phyloP scores from a whole-genome alignment of 2,888 invertebrate genomes.

The Harpalus rufipes region DNA sequence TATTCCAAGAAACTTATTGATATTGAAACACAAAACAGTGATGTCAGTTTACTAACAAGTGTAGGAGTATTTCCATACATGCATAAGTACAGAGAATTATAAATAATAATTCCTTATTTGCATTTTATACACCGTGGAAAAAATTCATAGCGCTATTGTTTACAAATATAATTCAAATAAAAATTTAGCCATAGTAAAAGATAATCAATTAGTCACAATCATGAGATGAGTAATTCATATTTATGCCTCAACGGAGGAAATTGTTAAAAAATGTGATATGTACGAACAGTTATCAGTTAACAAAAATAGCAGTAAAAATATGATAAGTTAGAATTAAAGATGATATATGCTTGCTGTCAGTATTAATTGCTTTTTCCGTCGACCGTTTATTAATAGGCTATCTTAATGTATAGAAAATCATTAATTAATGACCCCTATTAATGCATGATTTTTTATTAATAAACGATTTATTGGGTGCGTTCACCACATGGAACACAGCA shows the following conservation, averaged over 20 bases:
- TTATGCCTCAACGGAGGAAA: not conserved
- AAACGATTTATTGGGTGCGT: too few species aligned
- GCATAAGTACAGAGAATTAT: constrained; percentile 20
- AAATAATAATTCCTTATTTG: constrained; percentile 41
- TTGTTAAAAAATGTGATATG: not conserved
- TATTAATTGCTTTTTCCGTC: too few species aligned
- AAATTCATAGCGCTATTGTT: constrained; percentile 17
- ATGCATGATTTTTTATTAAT: too few species aligned
- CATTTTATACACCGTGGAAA: constrained; percentile 22
- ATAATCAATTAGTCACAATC: constrained; percentile 14
- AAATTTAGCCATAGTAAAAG: constrained; percentile 1
- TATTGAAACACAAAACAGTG: constrained; percentile 41
- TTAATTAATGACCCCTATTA: too few species aligned
- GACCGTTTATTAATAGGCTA: too few species aligned
- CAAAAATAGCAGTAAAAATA: not conserved
- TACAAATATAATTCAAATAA: constrained; percentile 13
- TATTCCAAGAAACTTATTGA: constrained; percentile 45
- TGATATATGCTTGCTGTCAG: constrained; percentile 23
- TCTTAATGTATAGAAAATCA: too few species aligned
- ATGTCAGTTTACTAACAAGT: constrained; percentile 39
- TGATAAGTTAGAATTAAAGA: not conserved
- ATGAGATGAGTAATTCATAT: constrained; percentile 16
- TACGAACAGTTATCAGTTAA: not conserved
- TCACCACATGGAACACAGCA: too few species aligned
- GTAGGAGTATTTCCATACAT: constrained; percentile 34